These are phyloP conservation scores for Ormyrus rosae DNA, from an alignment of 2,888 invertebrate genomes.

Conservation along the genomic window DNA sequence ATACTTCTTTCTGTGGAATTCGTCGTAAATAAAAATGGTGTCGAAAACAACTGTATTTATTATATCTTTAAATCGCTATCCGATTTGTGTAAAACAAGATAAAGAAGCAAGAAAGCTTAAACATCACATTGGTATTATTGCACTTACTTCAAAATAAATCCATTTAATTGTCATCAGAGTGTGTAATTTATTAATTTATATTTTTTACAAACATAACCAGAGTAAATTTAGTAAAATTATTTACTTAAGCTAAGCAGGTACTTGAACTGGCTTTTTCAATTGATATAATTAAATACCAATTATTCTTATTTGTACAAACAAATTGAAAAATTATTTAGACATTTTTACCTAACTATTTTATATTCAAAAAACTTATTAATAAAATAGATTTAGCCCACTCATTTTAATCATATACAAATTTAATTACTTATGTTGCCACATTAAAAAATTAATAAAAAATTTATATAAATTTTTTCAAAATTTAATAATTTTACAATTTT, in stretches of 20 bases:
- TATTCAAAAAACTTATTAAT: neutral
- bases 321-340: neutral
- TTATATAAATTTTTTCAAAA: constrained; percentile 4
- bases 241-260: no score
- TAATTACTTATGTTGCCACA: no score
- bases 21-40: constrained; percentile 24
- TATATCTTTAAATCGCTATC: constrained; percentile 57
- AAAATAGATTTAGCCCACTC: constrained; percentile 22
- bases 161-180: constrained; percentile 60
- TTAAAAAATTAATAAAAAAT: constrained; percentile 26
- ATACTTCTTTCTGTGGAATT: constrained; percentile 51
- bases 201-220: neutral
- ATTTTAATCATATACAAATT: neutral
- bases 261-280: no score
- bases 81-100: constrained; percentile 52
- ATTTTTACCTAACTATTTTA: neutral
- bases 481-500: constrained; percentile 10
- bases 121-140: constrained; percentile 59
- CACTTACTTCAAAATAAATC: constrained; percentile 62
- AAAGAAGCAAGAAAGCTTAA: constrained; percentile 52
- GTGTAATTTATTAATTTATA: constrained; percentile 20
- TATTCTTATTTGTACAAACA: neutral
- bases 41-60: constrained; percentile 53
- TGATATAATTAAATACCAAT: no score
- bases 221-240: no score